A percentile compares a stretch with the other conserved stretches of the same genome.
These are phyloP conservation scores for Myrmecophaga tridactyla DNA, from an alignment of 2,113 vertebrate species.

Conservation along the genomic window DNA sequence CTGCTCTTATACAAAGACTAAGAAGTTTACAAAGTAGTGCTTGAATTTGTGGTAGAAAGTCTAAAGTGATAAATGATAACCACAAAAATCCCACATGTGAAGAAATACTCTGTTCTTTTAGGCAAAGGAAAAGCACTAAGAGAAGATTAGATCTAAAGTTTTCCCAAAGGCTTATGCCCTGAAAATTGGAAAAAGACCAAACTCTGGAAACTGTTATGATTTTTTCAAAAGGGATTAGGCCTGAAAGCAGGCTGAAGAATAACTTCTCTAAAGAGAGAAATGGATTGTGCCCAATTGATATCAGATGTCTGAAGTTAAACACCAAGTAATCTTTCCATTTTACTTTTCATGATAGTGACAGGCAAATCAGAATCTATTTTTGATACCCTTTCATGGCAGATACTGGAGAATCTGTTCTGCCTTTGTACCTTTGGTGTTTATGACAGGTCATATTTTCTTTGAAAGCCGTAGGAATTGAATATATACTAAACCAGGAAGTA, in stretches of 20 bases:
- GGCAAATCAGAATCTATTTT: constrained; percentile 76
- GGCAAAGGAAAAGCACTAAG: constrained; percentile 60
- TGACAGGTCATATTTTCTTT: constrained; percentile 68
- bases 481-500: constrained; percentile 40
- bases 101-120: constrained; percentile 68
- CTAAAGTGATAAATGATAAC: constrained; percentile 76
- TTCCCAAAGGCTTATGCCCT: constrained; percentile 73
- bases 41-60: constrained; percentile 66
- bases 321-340: constrained; percentile 74
- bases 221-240: constrained; percentile 73
- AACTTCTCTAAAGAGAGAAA: constrained; percentile 62
- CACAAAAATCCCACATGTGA: constrained; percentile 71
- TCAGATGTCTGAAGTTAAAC: constrained; percentile 76
- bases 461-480: constrained; percentile 50
- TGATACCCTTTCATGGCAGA: constrained; percentile 64
- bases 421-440: constrained; percentile 69
- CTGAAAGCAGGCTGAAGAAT: constrained; percentile 71
- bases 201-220: constrained; percentile 73
- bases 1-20: constrained; percentile 22
- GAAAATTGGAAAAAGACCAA: constrained; percentile 75
- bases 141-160: constrained; percentile 72
- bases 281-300: constrained; percentile 75
- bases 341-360: constrained; percentile 71
- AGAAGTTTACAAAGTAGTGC: constrained; percentile 57
- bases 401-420: constrained; percentile 51